Base-by-base conservation (phyloP, 2,797 vertebrate genomes). In the Apogon hyalosoma region DNA sequence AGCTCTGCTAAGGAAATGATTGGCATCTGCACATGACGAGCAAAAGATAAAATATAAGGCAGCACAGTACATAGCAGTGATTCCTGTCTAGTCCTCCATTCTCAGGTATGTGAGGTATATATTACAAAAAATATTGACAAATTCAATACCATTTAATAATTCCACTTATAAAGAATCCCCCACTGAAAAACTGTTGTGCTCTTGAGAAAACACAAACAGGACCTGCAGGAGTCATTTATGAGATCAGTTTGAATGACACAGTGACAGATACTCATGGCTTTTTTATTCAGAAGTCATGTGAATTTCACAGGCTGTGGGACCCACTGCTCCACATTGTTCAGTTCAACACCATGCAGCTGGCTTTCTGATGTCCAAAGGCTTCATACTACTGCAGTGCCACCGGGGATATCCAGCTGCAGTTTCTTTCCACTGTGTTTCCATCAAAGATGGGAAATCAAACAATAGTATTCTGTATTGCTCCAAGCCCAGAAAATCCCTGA, bases 401-500 rank as follows among this genome's bases (percentile, higher is more conserved):
- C 6, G 64, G 69, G 67, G 53, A 77, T 61, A 58, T 82, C 53
- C 77, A 83, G 78, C 79, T 83, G 69, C 59, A 67, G 75, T 79
- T 84, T 78, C 63, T 71, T 86, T 80, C 83, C 72, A 65, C 57
- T 62, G 80, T 64, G 69, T 78, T 63, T 61, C 77, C 67, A 72
- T 86, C 76, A 83, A 78, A 82, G 66, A 79, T 84, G 67, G 75
- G 75, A 86, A 80, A 89, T 86, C 73, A 86, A 88, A 92, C 91
- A 93, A 90, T 91, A 52, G 77, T 63, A 57, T 77, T 72, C 55
- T 71, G 45, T 77, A 52, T 79, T 79, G 55, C 63, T 75, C 62
- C 65, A 43, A 64, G 63, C 54, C 73, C 57, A 80, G 61, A 84
- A 71, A 80, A 82, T 87, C 63, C 82, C 71, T 36, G 65, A 82